A percentile compares a stretch with the other conserved stretches of the same genome.
phyloP scores from a whole-genome alignment of 1,140 invertebrate species.

The Onthophagus taurus region DNA sequence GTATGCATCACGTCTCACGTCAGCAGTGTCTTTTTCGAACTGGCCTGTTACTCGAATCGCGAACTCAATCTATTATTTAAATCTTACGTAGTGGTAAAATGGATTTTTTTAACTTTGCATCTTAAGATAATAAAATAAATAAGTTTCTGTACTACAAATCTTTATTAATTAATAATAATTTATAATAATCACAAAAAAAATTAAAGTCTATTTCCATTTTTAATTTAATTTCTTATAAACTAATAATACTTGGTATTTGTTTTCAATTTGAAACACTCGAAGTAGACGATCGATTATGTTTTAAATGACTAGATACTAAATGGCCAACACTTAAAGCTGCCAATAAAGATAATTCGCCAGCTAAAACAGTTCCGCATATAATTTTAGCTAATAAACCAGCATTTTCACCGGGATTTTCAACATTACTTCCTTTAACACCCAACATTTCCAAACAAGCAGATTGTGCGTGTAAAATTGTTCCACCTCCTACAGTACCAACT shows the following conservation, averaged over 20 bases:
- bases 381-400: constrained; percentile 81
- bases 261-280: background rate
- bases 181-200: too few species aligned
- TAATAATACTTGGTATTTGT: too few species aligned
- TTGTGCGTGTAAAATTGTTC: constrained; percentile 90
- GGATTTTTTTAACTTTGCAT: too few species aligned
- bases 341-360: constrained; percentile 96
- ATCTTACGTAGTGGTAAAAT: too few species aligned
- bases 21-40: too few species aligned
- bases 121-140: constrained; percentile 6
- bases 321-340: constrained; percentile 94
- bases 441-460: constrained; percentile 85
- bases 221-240: too few species aligned
- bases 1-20: too few species aligned
- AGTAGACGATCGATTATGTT: constrained; percentile 58
- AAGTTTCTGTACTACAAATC: constrained; percentile 1
- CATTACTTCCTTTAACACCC: constrained; percentile 73
- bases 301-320: constrained; percentile 91
- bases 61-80: too few species aligned
- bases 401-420: constrained; percentile 68
- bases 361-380: constrained; percentile 91
- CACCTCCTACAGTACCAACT: constrained; percentile 95
- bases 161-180: background rate
- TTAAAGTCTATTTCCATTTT: too few species aligned
- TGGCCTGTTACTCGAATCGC: too few species aligned